Percentiles rank a stretch among this genome's conserved stretches.
Evolutionary conservation across 1,140 invertebrate genomes (phyloP).

Genomic region (Drosophila pandora): DNA sequence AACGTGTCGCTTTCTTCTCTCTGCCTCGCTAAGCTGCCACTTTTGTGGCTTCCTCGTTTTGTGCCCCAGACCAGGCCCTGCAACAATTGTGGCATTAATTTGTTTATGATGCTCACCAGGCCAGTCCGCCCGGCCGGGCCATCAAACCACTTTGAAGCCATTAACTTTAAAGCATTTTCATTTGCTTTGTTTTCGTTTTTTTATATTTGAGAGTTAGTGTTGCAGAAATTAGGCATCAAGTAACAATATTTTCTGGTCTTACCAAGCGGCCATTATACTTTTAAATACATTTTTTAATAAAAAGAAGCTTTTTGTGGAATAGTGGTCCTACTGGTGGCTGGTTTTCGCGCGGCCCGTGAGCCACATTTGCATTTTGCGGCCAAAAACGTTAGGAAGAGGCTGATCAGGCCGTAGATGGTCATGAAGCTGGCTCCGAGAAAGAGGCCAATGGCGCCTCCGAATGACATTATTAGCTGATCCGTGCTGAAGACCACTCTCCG

Average conservation of each 20-base stretch:
- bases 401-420: constrained; percentile 63
- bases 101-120: constrained; percentile 16
- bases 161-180: constrained; percentile 33
- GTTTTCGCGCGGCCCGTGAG: not conserved
- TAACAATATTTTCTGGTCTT: too few relatives aligned
- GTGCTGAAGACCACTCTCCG: constrained; percentile 75
- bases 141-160: constrained; percentile 25
- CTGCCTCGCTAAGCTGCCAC: constrained; percentile 25
- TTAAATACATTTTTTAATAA: not conserved
- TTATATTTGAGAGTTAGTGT: not conserved
- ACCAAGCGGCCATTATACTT: too few relatives aligned
- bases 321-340: not conserved
- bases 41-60: constrained; percentile 52
- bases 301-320: too few relatives aligned
- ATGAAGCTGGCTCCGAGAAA: constrained; percentile 81
- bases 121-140: constrained; percentile 13
- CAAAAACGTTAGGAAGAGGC: constrained; percentile 50
- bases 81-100: constrained; percentile 25
- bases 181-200: constrained; percentile 15
- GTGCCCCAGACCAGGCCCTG: constrained; percentile 3
- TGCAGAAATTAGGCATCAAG: not conserved
- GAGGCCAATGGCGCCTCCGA: constrained; percentile 75
- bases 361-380: constrained; percentile 46
- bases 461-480: constrained; percentile 77
- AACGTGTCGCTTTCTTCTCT: constrained; percentile 44